Percentiles rank a stretch among this genome's conserved stretches.
phyloP scores from a whole-genome alignment of 2,888 invertebrate genomes.

The Sminthurides aquaticus region DNA sequence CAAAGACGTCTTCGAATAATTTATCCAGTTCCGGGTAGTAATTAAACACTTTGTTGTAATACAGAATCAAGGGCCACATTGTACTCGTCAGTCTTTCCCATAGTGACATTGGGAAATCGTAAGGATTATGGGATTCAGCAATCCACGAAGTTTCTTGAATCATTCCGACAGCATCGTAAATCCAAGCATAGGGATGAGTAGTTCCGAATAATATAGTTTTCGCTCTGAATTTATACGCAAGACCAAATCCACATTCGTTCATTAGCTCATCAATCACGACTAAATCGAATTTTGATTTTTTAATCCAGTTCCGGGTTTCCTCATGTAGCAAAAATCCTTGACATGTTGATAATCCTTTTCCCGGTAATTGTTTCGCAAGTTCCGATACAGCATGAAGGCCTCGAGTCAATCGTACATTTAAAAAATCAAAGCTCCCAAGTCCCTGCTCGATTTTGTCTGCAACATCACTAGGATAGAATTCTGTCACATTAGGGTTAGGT shows the following conservation, averaged over 20 bases:
- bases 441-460: neutral
- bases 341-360: neutral
- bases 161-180: conserved; percentile 22
- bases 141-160: conserved; percentile 27
- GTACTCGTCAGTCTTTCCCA: conserved; percentile 13
- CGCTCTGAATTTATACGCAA: conserved; percentile 23
- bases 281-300: conserved; percentile 21
- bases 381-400: neutral
- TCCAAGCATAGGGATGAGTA: conserved; percentile 21
- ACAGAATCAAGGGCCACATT: conserved; percentile 17
- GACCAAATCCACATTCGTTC: conserved; percentile 28
- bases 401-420: conserved; percentile 7
- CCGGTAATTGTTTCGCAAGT: too few species aligned
- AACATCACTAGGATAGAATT: conserved; percentile 21
- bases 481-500: conserved; percentile 26
- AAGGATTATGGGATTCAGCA: conserved; percentile 21
- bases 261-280: conserved; percentile 28
- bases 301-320: conserved; percentile 16
- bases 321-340: neutral
- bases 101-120: conserved; percentile 23
- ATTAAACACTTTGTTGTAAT: conserved; percentile 2
- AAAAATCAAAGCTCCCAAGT: conserved; percentile 1
- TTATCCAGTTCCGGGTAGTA: conserved; percentile 25
- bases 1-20: conserved; percentile 16
- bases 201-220: conserved; percentile 28